Conservation (phyloP, 35 echinoderm and acorn worm species). For the Heliocidaris erythrogramma region DNA sequence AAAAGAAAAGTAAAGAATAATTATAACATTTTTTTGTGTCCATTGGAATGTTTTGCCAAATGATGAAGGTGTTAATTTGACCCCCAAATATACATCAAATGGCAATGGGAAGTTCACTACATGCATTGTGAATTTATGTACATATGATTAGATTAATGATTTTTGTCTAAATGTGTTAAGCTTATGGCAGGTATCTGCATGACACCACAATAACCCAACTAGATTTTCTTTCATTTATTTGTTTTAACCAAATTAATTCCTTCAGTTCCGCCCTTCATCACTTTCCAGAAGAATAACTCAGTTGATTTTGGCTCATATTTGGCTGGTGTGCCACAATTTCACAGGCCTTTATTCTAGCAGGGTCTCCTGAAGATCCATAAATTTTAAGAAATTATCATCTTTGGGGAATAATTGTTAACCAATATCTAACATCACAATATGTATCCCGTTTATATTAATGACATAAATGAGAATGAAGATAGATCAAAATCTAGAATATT, state of each 20-base stretch:
- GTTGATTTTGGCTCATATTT: neutral
- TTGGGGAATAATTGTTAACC: too few species aligned
- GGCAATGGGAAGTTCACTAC: slow-evolving; percentile 32
- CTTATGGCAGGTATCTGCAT: neutral
- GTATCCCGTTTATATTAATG: too few species aligned
- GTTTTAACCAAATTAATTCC: neutral
- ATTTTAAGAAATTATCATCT: neutral
- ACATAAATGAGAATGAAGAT: too few species aligned
- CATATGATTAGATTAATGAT: neutral
- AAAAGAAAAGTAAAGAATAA: neutral
- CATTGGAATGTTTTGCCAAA: slow-evolving; percentile 47
- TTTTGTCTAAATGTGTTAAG: neutral
- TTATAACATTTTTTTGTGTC: neutral
- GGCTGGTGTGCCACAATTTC: neutral
- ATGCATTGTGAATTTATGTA: neutral
- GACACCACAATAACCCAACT: neutral
- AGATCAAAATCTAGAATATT: too few species aligned
- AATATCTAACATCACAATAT: too few species aligned
- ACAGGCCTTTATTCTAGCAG: neutral
- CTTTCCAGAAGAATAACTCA: neutral
- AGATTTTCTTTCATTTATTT: neutral
- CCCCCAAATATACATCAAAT: slow-evolving; percentile 37
- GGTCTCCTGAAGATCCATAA: neutral
- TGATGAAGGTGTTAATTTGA: slow-evolving; percentile 24
- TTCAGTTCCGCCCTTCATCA: neutral